phyloP scores from a whole-genome alignment of 1,140 invertebrate genomes.

The Atta texana region DNA sequence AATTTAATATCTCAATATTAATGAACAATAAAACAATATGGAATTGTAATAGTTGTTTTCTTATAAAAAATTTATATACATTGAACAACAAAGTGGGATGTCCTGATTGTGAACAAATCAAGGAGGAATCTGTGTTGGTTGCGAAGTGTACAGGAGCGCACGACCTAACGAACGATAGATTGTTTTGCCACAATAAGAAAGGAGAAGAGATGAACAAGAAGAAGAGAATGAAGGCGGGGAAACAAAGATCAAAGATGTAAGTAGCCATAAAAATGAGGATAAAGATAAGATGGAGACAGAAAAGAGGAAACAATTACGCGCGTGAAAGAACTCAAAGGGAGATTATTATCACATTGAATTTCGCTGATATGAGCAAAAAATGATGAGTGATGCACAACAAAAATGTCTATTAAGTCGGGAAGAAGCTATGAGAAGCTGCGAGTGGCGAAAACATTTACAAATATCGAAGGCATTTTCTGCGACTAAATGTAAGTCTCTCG shows the following conservation, averaged over 20 bases:
- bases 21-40: background rate
- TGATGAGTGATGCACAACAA: conserved; percentile 37
- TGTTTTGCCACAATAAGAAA: conserved; percentile 60
- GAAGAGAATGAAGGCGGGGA: conserved; percentile 17
- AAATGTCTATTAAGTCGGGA: conserved; percentile 65
- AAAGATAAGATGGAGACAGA: background rate
- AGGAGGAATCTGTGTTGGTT: conserved; percentile 73
- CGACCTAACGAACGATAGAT: conserved; percentile 74
- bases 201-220: conserved; percentile 12
- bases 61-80: background rate
- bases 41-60: background rate
- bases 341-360: conserved; percentile 71
- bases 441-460: conserved; percentile 51
- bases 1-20: background rate
- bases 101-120: background rate
- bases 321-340: conserved; percentile 5
- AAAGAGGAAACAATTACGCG: conserved; percentile 23
- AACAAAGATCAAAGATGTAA: conserved; percentile 40
- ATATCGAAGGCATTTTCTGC: background rate
- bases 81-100: background rate
- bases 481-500: conserved; percentile 56
- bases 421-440: conserved; percentile 14
- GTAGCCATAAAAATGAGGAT: conserved; percentile 41
- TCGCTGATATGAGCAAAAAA: conserved; percentile 54
- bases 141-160: conserved; percentile 78